A percentile compares a stretch with the other conserved stretches of the same genome.
These are phyloP conservation scores for Indri indri DNA, from an alignment of 2,113 vertebrate species.

Conservation along the genomic window DNA sequence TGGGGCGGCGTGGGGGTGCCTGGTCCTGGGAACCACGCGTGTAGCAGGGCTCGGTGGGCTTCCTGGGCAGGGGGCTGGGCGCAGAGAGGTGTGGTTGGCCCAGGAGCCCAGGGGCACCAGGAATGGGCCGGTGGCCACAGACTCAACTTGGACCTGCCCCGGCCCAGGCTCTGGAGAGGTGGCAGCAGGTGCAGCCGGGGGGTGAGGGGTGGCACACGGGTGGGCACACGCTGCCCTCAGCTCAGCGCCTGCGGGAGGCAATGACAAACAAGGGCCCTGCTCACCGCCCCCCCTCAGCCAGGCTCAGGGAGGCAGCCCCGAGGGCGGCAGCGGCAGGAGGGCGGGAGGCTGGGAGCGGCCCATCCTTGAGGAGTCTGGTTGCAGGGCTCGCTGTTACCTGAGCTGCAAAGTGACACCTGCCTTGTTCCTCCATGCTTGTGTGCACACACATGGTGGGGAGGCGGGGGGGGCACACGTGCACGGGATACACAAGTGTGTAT, in stretches of 20 bases:
- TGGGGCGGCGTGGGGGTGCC: too few species aligned
- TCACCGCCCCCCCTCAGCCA: background rate
- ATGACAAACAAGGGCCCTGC: accelerated
- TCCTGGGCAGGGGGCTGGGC: background rate
- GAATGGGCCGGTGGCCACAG: background rate
- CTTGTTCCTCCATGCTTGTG: background rate
- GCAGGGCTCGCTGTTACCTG: slow-evolving; percentile 29
- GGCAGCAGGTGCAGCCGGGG: background rate
- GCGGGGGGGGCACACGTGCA: accelerated
- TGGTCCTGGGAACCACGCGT: background rate
- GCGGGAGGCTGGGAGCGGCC: background rate
- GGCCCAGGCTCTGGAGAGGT: too few species aligned
- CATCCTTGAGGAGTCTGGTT: background rate
- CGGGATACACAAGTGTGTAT: too few species aligned
- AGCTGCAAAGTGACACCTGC: background rate
- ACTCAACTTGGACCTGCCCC: background rate
- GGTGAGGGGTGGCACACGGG: accelerated
- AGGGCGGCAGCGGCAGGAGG: background rate
- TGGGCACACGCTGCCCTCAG: accelerated
- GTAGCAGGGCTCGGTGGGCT: background rate
- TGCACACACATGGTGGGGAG: too few species aligned
- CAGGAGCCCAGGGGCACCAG: background rate
- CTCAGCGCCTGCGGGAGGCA: background rate
- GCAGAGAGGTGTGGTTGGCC: background rate
- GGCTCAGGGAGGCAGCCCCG: background rate